phyloP scores from a whole-genome alignment of 2,888 invertebrate species.

The Hylaea fasciaria region DNA sequence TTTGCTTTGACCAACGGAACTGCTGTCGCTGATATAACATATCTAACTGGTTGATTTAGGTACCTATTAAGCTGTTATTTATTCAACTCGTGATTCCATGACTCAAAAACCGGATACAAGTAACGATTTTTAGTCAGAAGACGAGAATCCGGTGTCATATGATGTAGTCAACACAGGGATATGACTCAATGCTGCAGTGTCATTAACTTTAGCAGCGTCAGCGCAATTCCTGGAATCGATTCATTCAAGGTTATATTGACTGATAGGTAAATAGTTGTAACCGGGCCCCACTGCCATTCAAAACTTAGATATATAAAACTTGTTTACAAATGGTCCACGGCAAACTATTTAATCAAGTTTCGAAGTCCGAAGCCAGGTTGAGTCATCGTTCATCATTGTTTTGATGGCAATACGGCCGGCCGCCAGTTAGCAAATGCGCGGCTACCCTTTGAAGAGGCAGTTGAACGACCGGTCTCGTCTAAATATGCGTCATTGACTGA shows the following conservation, averaged over 20 bases:
- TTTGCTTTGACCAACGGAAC: background rate
- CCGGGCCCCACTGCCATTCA: too few species aligned
- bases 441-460: constrained; percentile 13
- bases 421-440: background rate
- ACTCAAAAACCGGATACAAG: constrained; percentile 37
- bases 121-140: constrained; percentile 28
- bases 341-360: too few species aligned
- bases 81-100: constrained; percentile 17
- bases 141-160: constrained; percentile 7
- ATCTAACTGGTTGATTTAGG: constrained; percentile 13
- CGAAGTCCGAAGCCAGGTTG: background rate
- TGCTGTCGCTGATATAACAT: background rate
- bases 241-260: background rate
- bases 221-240: background rate
- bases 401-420: background rate
- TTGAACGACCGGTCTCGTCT: constrained; percentile 21
- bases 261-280: too few species aligned
- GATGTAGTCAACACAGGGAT: constrained; percentile 1
- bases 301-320: too few species aligned
- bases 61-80: constrained; percentile 40
- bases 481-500: constrained; percentile 31
- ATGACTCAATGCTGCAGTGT: constrained; percentile 8
- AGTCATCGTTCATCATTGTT: constrained; percentile 4
- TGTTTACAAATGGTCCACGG: too few species aligned
- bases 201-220: background rate